Conservation (phyloP, 2,888 invertebrate genomes). For the Volucella zonaria region DNA sequence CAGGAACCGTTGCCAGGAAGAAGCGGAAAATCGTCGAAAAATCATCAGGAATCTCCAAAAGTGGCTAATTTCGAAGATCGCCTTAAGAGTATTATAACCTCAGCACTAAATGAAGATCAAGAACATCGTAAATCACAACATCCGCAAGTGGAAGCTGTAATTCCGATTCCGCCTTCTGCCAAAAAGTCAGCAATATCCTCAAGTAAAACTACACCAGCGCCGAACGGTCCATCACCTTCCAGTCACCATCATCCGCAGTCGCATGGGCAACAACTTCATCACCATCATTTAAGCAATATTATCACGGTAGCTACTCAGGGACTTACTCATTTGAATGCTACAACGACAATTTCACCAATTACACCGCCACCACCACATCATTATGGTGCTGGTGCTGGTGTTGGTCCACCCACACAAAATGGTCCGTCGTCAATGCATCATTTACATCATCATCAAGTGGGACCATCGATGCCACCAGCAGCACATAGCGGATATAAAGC, state of each 20-base stretch:
- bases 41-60: conserved; percentile 88
- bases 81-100: conserved; percentile 92
- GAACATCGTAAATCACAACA: conserved; percentile 80
- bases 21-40: conserved; percentile 69
- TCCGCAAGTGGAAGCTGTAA: conserved; percentile 78
- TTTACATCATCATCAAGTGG: conserved; percentile 55
- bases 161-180: conserved; percentile 64
- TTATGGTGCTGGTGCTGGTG: conserved; percentile 40
- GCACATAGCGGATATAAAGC: conserved; percentile 65
- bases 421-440: conserved; percentile 60
- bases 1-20: conserved; percentile 41
- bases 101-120: conserved; percentile 93
- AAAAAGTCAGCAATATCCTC: conserved; percentile 73
- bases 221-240: conserved; percentile 29
- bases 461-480: conserved; percentile 58
- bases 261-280: conserved; percentile 72
- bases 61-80: conserved; percentile 95
- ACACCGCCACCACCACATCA: conserved; percentile 79
- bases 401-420: conserved; percentile 48
- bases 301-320: conserved; percentile 82
- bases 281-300: conserved; percentile 80
- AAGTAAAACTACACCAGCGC: conserved; percentile 79
- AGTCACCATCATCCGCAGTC: conserved; percentile 75
- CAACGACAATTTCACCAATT: conserved; percentile 82
- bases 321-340: conserved; percentile 81